phyloP scores from a whole-genome alignment of 2,797 vertebrate genomes.

The Podargus strigoides region DNA sequence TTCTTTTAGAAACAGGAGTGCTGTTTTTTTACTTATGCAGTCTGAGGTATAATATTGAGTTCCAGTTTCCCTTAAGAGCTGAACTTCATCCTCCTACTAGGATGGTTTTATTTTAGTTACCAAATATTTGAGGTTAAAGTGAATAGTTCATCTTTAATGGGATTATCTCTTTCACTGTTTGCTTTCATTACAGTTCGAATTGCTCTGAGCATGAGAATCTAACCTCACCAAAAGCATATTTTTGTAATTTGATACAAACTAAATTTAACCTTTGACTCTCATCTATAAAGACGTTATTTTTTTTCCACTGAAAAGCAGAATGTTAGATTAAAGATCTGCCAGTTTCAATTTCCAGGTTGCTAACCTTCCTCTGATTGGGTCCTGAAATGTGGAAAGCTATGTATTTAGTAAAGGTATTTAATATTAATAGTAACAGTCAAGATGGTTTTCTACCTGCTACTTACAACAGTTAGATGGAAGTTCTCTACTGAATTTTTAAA shows the following conservation, averaged over 20 bases:
- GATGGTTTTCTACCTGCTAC: neutral
- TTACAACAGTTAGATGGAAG: neutral
- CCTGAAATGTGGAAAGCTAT: conserved; percentile 28
- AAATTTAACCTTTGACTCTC: conserved; percentile 79
- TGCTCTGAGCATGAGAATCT: conserved; percentile 77
- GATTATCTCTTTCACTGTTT: conserved; percentile 79
- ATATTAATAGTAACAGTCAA: neutral
- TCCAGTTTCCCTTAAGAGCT: conserved; percentile 45
- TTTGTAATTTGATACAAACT: conserved; percentile 80
- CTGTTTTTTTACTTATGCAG: neutral
- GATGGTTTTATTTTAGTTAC: conserved; percentile 70
- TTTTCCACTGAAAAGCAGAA: conserved; percentile 58
- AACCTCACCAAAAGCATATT: conserved; percentile 77
- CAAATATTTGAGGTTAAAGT: conserved; percentile 73
- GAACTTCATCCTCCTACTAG: conserved; percentile 51
- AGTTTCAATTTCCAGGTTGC: conserved; percentile 72
- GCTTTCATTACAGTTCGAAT: conserved; percentile 75
- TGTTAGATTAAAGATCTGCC: conserved; percentile 69
- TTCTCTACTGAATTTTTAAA: neutral
- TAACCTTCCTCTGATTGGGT: conserved; percentile 65
- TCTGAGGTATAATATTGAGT: neutral
- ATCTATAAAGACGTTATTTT: conserved; percentile 74
- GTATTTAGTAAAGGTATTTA: neutral
- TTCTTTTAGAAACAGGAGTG: conserved; percentile 35
- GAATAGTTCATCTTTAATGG: conserved; percentile 80